Evolutionary conservation across 1,140 invertebrate genomes (phyloP), one percentile per base, ranked within the genome.

Genomic region (Drosophila watanabei): DNA sequence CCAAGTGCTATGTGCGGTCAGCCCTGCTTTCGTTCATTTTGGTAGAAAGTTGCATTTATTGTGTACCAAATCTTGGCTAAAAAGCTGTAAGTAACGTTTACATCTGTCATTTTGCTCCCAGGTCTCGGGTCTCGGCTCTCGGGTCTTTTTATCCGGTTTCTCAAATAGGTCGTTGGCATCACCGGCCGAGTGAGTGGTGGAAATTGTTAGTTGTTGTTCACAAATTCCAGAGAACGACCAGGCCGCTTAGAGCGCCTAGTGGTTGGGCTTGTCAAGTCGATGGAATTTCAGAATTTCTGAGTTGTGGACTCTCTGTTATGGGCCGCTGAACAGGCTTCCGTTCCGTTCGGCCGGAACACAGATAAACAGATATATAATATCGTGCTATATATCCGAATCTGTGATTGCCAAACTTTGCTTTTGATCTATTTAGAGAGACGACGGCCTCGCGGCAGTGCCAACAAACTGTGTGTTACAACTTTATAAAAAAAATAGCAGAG

Each of bases 381-480:
- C 11, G 5, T 49, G 18, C 0, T 20, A 60, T 58, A 24, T 58
- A 49, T 41, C 45, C 35, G 49, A 69, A 60, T 70, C 64, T 64
- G 10, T 60, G 45, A 80, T 84, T 84, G 81, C 64, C 73, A 84
- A 83, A 83, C 77, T 63, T 77, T 73, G 51, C 61, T 57, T 82
- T 66, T 62, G 41, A 80, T 85, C 82, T 86, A 85, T 86, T 85
- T 86, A 82, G 61, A 85, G 48, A 28, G 60, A 28, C 46, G 60
- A 35, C 30, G 46, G 37, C 46, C 59, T 49, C 65, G 61, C 18
- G 10, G 10, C 37, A 30, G 30, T 70, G 37, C 62, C 20, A 35
- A 32, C 51, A 78, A 73, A 79, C 51, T 54, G 33, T 35, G 54
- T 39, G 54, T 57, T 45, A 75, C 46, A 75, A 73, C 65, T 65